A percentile compares a stretch with the other conserved stretches of the same genome.
These are phyloP conservation scores for Enteromius trimaculatus DNA, from an alignment of 2,797 vertebrate species.

Conservation along the genomic window DNA sequence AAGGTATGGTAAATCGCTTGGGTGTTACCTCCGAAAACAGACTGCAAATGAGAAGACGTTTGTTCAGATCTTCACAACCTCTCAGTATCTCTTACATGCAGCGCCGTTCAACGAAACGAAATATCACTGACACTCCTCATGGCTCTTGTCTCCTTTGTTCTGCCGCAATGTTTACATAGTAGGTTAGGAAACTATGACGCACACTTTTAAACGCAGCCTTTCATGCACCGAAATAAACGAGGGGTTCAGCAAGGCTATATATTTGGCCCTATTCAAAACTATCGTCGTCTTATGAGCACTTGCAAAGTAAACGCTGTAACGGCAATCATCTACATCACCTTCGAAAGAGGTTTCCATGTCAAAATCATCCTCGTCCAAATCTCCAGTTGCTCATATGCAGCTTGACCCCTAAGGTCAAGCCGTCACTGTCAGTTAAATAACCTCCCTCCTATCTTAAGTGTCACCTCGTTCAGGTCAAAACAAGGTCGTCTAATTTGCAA, in stretches of 20 bases:
- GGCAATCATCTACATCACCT: background rate
- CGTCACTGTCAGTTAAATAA: conserved; percentile 44
- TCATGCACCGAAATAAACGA: background rate
- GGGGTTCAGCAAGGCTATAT: conserved; percentile 7
- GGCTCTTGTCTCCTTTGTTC: background rate
- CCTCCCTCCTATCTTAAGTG: conserved; percentile 43
- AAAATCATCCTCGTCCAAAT: background rate
- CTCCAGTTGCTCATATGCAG: background rate
- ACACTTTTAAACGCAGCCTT: background rate
- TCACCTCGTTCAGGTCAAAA: conserved; percentile 45
- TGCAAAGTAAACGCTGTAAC: background rate
- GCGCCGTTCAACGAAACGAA: background rate
- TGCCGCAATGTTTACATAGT: conserved; percentile 1
- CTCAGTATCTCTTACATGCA: conserved; percentile 17
- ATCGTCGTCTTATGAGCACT: background rate
- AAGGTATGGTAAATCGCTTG: conserved; percentile 63
- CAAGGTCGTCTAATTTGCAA: conserved; percentile 27
- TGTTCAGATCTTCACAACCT: conserved; percentile 6
- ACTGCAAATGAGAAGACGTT: conserved; percentile 46
- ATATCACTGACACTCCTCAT: background rate
- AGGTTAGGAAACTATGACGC: background rate
- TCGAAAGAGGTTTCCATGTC: background rate
- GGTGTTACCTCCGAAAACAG: conserved; percentile 60
- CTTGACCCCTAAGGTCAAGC: conserved; percentile 53
- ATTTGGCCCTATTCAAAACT: conserved; percentile 16